Conservation (phyloP, 2,113 vertebrate genomes). For the Triplophysa rosa region DNA sequence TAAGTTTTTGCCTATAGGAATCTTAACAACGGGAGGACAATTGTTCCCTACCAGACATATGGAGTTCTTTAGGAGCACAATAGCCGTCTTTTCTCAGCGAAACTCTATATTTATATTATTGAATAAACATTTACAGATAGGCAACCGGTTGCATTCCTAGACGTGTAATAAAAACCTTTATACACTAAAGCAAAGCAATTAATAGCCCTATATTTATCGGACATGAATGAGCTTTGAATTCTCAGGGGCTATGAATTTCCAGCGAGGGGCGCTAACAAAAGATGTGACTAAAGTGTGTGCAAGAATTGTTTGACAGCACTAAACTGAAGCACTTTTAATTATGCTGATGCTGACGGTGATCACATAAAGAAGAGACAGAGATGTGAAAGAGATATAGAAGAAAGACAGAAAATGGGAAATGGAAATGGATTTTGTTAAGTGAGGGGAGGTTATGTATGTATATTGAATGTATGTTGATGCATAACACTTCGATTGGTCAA, state of each 20-base stretch:
- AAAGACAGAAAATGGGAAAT: too few relatives aligned
- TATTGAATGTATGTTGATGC: background rate
- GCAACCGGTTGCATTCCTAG: conserved; percentile 39
- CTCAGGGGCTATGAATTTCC: background rate
- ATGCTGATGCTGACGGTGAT: conserved; percentile 22
- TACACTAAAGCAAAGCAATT: conserved; percentile 13
- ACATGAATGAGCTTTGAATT: background rate
- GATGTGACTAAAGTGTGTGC: background rate
- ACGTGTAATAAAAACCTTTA: conserved; percentile 33
- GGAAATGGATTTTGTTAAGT: too few relatives aligned
- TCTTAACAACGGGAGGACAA: conserved; percentile 45
- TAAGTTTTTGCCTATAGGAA: conserved; percentile 19
- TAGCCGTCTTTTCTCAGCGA: conserved; percentile 41
- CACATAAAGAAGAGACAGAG: background rate
- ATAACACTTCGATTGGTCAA: background rate
- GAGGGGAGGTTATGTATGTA: conserved; percentile 10
- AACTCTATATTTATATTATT: conserved; percentile 46
- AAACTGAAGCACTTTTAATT: conserved; percentile 24
- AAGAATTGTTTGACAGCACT: conserved; percentile 32
- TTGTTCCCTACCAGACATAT: conserved; percentile 24
- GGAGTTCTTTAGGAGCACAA: conserved; percentile 47
- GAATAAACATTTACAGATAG: conserved; percentile 50
- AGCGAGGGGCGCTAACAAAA: too few relatives aligned
- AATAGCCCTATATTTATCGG: conserved; percentile 30
- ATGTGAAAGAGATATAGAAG: background rate